phyloP scores from a whole-genome alignment of 2,888 invertebrate genomes.

The Mimachlamys varia region DNA sequence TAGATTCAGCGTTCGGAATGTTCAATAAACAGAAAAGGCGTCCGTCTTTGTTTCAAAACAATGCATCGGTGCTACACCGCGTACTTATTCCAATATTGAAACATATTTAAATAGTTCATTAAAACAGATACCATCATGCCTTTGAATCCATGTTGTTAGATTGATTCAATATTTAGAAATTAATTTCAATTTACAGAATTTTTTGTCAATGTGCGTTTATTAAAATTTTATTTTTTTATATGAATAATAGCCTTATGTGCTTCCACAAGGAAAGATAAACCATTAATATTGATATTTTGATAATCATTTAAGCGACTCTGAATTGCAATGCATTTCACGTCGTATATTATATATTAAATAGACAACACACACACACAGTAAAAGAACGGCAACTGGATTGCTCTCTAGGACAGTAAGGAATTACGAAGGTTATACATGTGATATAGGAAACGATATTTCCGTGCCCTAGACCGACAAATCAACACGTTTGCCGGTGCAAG shows the following conservation, averaged over 20 bases:
- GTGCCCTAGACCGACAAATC: too few species aligned
- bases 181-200: neutral
- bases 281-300: neutral
- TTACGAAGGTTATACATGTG: too few species aligned
- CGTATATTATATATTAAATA: too few species aligned
- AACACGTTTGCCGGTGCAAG: too few species aligned
- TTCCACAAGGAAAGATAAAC: neutral
- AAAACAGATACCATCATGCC: neutral
- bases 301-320: neutral
- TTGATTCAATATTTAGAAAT: neutral
- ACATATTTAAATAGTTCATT: constrained; percentile 22
- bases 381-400: too few species aligned
- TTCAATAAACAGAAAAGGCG: neutral
- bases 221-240: neutral
- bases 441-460: too few species aligned
- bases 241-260: neutral
- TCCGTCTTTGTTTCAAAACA: neutral
- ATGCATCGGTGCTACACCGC: neutral
- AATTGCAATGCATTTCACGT: neutral
- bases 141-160: neutral
- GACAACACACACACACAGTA: too few species aligned
- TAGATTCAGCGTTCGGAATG: neutral
- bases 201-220: neutral
- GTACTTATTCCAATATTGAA: neutral
- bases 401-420: too few species aligned